A percentile compares a stretch with the other conserved stretches of the same genome.
These are phyloP conservation scores for Diachasmimorpha longicaudata DNA, from an alignment of 1,140 invertebrate genomes.

Conservation along the genomic window DNA sequence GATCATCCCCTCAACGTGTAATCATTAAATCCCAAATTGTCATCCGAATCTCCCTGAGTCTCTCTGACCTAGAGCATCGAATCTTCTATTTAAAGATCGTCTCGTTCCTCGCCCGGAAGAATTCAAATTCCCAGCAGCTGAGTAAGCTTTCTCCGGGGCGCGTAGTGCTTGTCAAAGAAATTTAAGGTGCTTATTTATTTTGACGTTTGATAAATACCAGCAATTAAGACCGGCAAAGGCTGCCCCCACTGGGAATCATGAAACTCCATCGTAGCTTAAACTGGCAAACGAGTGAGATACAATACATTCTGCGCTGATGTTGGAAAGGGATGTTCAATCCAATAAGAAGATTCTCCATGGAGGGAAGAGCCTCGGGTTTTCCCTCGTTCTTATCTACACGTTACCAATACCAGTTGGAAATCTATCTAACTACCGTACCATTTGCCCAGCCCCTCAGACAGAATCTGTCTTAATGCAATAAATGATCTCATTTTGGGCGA, in stretches of 20 bases:
- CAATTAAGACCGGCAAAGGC: slow-evolving; percentile 48
- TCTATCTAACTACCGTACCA: slow-evolving; percentile 36
- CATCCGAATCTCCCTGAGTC: no score
- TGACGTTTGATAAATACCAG: slow-evolving; percentile 55
- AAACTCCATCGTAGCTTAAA: background rate
- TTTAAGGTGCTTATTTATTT: slow-evolving; percentile 57
- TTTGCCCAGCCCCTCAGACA: slow-evolving; percentile 26
- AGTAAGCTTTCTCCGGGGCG: slow-evolving; percentile 40
- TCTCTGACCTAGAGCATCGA: background rate
- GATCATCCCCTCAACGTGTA: no score
- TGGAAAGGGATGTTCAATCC: slow-evolving; percentile 3
- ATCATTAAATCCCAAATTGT: no score
- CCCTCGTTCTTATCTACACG: slow-evolving; percentile 49
- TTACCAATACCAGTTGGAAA: slow-evolving; percentile 47
- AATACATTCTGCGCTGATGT: background rate
- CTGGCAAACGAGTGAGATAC: slow-evolving; percentile 6
- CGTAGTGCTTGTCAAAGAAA: slow-evolving; percentile 43
- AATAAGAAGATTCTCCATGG: slow-evolving; percentile 1
- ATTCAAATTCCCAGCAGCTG: slow-evolving; percentile 41
- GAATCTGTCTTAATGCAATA: slow-evolving; percentile 49
- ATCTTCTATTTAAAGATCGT: background rate
- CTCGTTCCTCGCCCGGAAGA: slow-evolving; percentile 41
- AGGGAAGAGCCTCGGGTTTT: slow-evolving; percentile 26
- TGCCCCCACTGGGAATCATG: background rate
- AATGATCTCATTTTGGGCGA: slow-evolving; percentile 55